Percentiles rank a stretch among this genome's conserved stretches.
These are phyloP conservation scores for Panorpa germanica DNA, from an alignment of 2,888 invertebrate species.

Conservation along the genomic window DNA sequence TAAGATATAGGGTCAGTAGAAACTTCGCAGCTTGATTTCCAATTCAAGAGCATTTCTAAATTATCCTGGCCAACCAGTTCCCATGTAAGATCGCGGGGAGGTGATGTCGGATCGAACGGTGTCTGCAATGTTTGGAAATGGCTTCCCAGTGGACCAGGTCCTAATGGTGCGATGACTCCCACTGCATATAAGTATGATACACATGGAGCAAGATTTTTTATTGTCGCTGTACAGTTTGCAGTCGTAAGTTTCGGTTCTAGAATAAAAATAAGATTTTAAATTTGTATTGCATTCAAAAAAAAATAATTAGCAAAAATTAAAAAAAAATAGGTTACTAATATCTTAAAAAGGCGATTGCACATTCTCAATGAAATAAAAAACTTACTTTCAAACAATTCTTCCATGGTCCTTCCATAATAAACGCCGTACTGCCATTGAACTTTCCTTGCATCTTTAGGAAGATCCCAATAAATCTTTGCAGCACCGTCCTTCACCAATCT, in stretches of 20 bases:
- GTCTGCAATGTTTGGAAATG: slow-evolving; percentile 34
- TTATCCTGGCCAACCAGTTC: slow-evolving; percentile 19
- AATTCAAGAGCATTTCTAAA: slow-evolving; percentile 37
- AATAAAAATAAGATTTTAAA: slow-evolving; percentile 13
- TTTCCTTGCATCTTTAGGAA: slow-evolving; percentile 34
- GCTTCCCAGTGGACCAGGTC: slow-evolving; percentile 41
- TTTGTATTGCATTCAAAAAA: slow-evolving; percentile 6
- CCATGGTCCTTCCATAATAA: slow-evolving; percentile 41
- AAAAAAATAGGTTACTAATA: background rate
- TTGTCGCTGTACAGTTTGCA: slow-evolving; percentile 29
- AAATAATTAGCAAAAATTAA: slow-evolving; percentile 4
- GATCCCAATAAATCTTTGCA: slow-evolving; percentile 43
- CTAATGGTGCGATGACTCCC: slow-evolving; percentile 40
- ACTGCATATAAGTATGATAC: slow-evolving; percentile 55
- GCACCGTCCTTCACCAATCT: slow-evolving; percentile 41
- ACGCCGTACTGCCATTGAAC: slow-evolving; percentile 45
- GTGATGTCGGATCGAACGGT: slow-evolving; percentile 40
- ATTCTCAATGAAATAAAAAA: slow-evolving; percentile 9
- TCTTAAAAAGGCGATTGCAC: background rate
- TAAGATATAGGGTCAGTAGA: slow-evolving; percentile 31
- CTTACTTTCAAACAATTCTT: slow-evolving; percentile 38
- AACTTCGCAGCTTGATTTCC: slow-evolving; percentile 51
- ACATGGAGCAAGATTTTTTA: slow-evolving; percentile 49
- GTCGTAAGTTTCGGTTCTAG: slow-evolving; percentile 29
- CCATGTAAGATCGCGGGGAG: slow-evolving; percentile 46